Conservation (phyloP, 2,888 invertebrate species). For the Ditula angustiorana region DNA sequence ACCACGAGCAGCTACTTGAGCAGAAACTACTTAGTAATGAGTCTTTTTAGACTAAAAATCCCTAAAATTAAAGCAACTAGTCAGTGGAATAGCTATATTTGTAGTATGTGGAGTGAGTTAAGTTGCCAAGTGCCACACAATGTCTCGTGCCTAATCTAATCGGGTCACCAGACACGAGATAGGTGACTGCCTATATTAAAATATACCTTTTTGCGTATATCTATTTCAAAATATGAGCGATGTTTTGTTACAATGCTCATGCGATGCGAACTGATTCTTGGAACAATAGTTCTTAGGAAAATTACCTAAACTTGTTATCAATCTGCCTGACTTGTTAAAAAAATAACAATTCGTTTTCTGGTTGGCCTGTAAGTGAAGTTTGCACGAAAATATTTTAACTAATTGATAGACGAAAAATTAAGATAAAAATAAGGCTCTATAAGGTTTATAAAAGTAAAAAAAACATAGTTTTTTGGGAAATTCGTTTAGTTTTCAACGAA, state of each 20-base stretch:
- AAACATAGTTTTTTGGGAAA: too few species aligned
- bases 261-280: neutral
- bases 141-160: conserved; percentile 68
- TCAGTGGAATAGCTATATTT: conserved; percentile 51
- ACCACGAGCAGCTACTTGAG: too few species aligned
- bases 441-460: too few species aligned
- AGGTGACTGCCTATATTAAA: conserved; percentile 42
- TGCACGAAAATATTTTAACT: neutral
- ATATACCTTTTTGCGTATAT: conserved; percentile 15
- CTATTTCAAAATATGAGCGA: conserved; percentile 11
- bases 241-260: neutral
- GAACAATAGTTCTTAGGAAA: neutral
- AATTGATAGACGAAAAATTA: neutral
- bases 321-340: neutral
- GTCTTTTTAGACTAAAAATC: neutral
- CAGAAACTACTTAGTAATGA: too few species aligned
- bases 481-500: too few species aligned
- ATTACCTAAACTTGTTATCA: neutral
- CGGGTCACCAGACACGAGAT: conserved; percentile 62
- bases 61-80: conserved; percentile 9
- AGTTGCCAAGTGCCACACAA: conserved; percentile 74
- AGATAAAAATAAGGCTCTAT: too few species aligned
- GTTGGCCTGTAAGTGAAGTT: neutral
- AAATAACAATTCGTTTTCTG: neutral
- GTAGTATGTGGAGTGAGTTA: conserved; percentile 51